A percentile compares a stretch with the other conserved stretches of the same genome.
These are phyloP conservation scores for Allobates femoralis DNA, from an alignment of 2,797 vertebrate species.

Conservation along the genomic window DNA sequence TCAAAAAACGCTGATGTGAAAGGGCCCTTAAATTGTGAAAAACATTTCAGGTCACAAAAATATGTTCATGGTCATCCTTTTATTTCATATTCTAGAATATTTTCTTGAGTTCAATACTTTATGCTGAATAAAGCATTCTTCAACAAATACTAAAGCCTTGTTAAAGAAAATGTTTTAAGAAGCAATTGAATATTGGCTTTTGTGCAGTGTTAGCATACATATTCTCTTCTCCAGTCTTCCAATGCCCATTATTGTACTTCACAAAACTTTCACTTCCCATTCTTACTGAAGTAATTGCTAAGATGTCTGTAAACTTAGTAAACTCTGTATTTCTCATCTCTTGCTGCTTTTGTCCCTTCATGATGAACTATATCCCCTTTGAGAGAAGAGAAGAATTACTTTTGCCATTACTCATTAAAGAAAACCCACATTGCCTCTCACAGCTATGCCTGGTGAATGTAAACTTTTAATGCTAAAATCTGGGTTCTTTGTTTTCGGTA, in stretches of 20 bases:
- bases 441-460: neutral
- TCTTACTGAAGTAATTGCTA: constrained; percentile 38
- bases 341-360: constrained; percentile 28
- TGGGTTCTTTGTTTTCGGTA: neutral
- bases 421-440: neutral
- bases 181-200: constrained; percentile 1
- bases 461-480: neutral
- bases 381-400: constrained; percentile 30
- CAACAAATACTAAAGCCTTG: constrained; percentile 16
- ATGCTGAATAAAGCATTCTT: constrained; percentile 9
- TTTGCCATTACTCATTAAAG: constrained; percentile 34
- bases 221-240: neutral
- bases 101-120: neutral
- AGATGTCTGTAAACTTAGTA: neutral
- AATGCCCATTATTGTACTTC: constrained; percentile 2
- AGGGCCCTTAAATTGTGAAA: neutral
- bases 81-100: neutral
- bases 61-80: neutral
- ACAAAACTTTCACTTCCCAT: constrained; percentile 10
- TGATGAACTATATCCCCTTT: constrained; percentile 15
- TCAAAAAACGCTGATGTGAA: no score
- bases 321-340: constrained; percentile 37
- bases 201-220: neutral
- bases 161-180: constrained; percentile 23
- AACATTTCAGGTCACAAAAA: neutral